These are phyloP conservation scores for Rhyacophila evoluta DNA, from an alignment of 2,888 invertebrate genomes.

Conservation along the genomic window DNA sequence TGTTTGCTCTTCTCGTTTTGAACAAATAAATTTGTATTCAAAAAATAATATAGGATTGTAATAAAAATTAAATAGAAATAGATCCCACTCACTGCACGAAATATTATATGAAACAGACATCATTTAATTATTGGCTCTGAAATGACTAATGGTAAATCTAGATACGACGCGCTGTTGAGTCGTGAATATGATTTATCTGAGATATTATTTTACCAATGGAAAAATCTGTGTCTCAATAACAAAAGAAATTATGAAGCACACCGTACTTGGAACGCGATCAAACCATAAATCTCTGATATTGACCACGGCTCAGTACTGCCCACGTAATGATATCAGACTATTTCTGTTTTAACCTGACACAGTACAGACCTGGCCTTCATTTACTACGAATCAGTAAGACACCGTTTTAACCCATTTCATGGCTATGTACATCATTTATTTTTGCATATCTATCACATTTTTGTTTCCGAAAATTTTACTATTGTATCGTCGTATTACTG, in stretches of 20 bases:
- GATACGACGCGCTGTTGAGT: constrained; percentile 45
- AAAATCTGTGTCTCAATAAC: constrained; percentile 31
- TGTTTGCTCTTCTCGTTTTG: constrained; percentile 1
- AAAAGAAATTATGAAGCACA: constrained; percentile 40
- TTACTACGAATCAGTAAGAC: background rate
- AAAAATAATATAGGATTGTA: constrained; percentile 15
- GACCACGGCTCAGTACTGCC: background rate
- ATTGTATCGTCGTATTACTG: too few relatives aligned
- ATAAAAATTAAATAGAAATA: constrained; percentile 30
- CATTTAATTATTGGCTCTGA: constrained; percentile 50
- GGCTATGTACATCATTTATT: too few relatives aligned
- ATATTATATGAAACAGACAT: constrained; percentile 40
- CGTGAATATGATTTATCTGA: constrained; percentile 50
- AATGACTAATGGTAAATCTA: constrained; percentile 51
- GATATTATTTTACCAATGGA: constrained; percentile 23
- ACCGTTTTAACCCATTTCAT: constrained; percentile 4
- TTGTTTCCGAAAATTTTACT: too few relatives aligned
- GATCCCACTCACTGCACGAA: constrained; percentile 37
- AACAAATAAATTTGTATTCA: constrained; percentile 41
- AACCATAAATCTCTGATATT: constrained; percentile 33
- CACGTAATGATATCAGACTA: constrained; percentile 2
- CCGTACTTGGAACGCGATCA: constrained; percentile 33
- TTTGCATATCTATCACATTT: too few relatives aligned
- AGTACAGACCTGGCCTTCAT: background rate
- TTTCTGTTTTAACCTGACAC: background rate